Evolutionary conservation across 2,797 vertebrate species (phyloP).

Genomic region (Linurgus olivaceus): DNA sequence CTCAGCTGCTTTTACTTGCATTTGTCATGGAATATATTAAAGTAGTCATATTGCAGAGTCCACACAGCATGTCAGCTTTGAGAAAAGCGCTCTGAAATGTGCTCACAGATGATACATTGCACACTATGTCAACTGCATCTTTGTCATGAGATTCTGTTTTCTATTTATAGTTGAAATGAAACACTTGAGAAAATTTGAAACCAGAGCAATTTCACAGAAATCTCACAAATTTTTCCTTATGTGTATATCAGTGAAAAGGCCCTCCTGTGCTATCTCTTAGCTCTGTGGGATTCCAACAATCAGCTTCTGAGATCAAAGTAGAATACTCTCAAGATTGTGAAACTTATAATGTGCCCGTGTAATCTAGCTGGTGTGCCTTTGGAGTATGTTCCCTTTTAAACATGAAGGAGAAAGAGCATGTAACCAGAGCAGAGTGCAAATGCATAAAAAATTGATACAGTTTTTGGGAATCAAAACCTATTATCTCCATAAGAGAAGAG

Average conservation of each 20-base stretch:
- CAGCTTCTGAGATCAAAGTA: slow-evolving; percentile 71
- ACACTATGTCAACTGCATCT: slow-evolving; percentile 55
- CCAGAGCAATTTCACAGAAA: slow-evolving; percentile 71
- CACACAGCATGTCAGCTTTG: slow-evolving; percentile 56
- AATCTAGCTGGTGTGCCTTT: slow-evolving; percentile 38
- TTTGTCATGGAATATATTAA: slow-evolving; percentile 49
- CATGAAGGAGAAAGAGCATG: background rate
- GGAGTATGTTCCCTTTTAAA: slow-evolving; percentile 39
- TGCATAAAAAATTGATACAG: slow-evolving; percentile 31
- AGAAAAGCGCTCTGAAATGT: slow-evolving; percentile 50
- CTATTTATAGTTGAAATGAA: slow-evolving; percentile 73
- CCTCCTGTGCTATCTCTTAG: slow-evolving; percentile 17
- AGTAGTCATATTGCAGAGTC: slow-evolving; percentile 28
- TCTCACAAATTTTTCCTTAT: slow-evolving; percentile 57
- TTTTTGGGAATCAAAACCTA: slow-evolving; percentile 41
- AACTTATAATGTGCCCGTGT: background rate
- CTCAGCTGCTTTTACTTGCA: slow-evolving; percentile 22
- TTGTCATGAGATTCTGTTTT: slow-evolving; percentile 57
- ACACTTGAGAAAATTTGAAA: slow-evolving; percentile 59
- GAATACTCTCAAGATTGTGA: slow-evolving; percentile 14
- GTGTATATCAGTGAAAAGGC: slow-evolving; percentile 60
- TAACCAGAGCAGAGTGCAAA: slow-evolving; percentile 17
- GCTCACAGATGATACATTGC: slow-evolving; percentile 67
- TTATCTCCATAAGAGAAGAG: slow-evolving; percentile 36
- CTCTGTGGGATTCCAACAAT: slow-evolving; percentile 65